Evolutionary conservation across 2,113 vertebrate genomes (phyloP), one percentile per base, ranked within the genome.

Genomic region (Gymnarchus niloticus): DNA sequence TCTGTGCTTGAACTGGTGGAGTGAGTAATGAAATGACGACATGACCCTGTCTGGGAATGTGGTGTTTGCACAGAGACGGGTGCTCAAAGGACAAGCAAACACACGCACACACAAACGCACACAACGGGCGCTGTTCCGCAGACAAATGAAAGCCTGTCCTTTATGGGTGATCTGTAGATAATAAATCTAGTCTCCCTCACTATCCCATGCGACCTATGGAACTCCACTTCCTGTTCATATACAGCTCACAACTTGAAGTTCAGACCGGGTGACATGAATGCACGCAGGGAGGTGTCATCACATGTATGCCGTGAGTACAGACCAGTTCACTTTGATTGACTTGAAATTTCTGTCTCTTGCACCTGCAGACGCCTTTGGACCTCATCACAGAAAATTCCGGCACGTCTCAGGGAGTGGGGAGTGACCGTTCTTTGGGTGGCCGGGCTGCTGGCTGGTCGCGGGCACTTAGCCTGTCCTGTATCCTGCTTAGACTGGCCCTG

Each of bases 401-500:
- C 33, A 77, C 84, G 4, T 56, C 73, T 3, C 51, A 85, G 52
- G 84, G 52, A 3, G 52, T 78, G 52, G 84, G 52, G 73, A 52
- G 12, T 17, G 84, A 78, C 17, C 84, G 37, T 4, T 85, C 84
- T 0, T 56, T 51, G 6, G 54, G 69, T 3, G 54, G 9, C 41
- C 51, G 41, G 33, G 51, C n/a, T 12, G 4, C 21, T 52, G 14
- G 14, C 73, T 33, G 51, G 10, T 10, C 54, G 10, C 37, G 46
- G 51, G 49, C 69, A 51, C 21, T 48, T 21, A 9, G 28, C 73
- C 6, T 48, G 52, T 78, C 84, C 73, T 57, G 37, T 1, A 10
- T 56, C 49, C 37, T 77, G 84, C 9, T 85, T 33, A 56, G 73
- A 46, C 52, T 6, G 69, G 73, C 69, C 25, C 84, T 85, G 37